Conservation (phyloP, 2,797 vertebrate species). For the Enteromius trimaculatus region DNA sequence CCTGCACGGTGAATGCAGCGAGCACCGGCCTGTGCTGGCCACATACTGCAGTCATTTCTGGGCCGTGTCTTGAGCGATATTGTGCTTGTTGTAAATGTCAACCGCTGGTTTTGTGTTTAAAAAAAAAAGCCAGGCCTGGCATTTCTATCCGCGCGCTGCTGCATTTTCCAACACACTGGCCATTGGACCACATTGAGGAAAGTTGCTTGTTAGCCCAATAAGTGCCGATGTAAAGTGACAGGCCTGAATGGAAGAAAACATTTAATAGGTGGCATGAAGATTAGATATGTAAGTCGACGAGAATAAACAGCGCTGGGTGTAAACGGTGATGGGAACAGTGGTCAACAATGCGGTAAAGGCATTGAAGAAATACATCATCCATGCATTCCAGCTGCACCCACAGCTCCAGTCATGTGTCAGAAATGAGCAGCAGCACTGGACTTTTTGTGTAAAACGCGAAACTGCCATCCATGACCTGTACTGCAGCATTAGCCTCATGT, state of each 20-base stretch:
- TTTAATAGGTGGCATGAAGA: background rate
- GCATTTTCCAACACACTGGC: constrained; percentile 17
- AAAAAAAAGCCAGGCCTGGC: background rate
- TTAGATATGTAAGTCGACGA: background rate
- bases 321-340: constrained; percentile 9
- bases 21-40: constrained; percentile 75
- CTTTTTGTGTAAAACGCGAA: background rate
- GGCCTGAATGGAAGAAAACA: constrained; percentile 4
- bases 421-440: background rate
- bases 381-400: constrained; percentile 13
- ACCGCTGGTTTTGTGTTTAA: constrained; percentile 8
- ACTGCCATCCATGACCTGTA: background rate
- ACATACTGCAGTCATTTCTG: constrained; percentile 76
- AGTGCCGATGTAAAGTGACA: constrained; percentile 12
- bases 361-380: constrained; percentile 23
- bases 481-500: background rate
- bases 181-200: constrained; percentile 34
- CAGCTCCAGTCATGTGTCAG: background rate
- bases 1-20: constrained; percentile 58
- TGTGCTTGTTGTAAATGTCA: constrained; percentile 11
- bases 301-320: constrained; percentile 21
- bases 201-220: constrained; percentile 35
- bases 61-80: constrained; percentile 43
- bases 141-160: background rate
- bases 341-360: constrained; percentile 35